Evolutionary conservation across 1,140 invertebrate species (phyloP), one percentile per base, ranked within the genome.

Genomic region (Caerostris darwini): DNA sequence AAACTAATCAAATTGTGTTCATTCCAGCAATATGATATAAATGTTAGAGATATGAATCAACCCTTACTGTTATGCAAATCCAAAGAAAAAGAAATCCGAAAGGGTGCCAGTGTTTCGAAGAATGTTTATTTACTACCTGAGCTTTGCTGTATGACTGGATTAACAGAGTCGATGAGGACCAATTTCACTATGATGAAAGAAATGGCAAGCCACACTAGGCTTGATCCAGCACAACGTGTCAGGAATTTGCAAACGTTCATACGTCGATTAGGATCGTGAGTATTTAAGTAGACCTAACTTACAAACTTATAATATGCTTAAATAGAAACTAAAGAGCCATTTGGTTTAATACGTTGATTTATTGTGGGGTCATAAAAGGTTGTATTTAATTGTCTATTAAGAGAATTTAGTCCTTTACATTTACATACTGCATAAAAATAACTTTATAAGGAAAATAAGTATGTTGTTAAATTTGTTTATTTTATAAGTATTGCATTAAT

Each of bases 101-200:
- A 17, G 12, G 85, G 85, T 34, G 83, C 92, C 2, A 61, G 54
- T n/a, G 54, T 59, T 5, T n/a, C 59, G 3, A 71, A 95, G 17
- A 61, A 69, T 3, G 59, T 95, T 17, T 91, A 95, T 69, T 94
- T 96, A 0, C 94, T 96, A 50, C 96, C 96, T 2, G 96, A 96
- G 92, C 85, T 96, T 0, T 96, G 96, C 67, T 89, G 87, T 19
- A 95, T 96, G 94, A 96, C 96, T 3, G 96, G 98, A 12, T 95
- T 97, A 0, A 97, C 96, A 3, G 97, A 97, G 64, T 95, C 95
- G 53, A 96, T 97, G 95, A 96, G 96, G 77, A 95, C 94, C 50
- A 96, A 97, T 94, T 96, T 96, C 95, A 95, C 95, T 94, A 96
- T 98, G 0, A 98, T 98, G 98, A 98, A 34, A 95, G 98, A 98